These are phyloP conservation scores for Acrobasis consociella DNA, from an alignment of 2,888 invertebrate genomes.

Conservation along the genomic window DNA sequence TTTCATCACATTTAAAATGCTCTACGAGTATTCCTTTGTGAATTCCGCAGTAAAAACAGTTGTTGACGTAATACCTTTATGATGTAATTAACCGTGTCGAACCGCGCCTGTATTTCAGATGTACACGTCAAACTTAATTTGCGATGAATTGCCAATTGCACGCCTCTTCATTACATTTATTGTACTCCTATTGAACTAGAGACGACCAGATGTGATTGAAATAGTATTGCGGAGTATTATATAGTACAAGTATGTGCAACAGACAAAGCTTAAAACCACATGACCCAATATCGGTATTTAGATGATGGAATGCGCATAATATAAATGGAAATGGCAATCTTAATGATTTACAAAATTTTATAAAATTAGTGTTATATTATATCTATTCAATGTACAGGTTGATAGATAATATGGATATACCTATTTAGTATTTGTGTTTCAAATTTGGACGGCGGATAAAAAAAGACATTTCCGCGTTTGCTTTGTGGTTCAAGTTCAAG, in stretches of 20 bases:
- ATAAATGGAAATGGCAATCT: not conserved
- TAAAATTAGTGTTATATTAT: not conserved
- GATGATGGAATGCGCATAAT: too few species aligned
- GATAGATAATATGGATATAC: not conserved
- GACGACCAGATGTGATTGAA: too few species aligned
- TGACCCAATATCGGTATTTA: too few species aligned
- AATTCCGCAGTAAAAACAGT: not conserved
- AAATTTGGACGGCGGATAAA: constrained; percentile 42
- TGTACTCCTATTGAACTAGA: not conserved
- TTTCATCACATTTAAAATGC: constrained; percentile 1
- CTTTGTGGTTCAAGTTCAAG: constrained; percentile 77
- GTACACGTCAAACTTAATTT: not conserved
- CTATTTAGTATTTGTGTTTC: constrained; percentile 43
- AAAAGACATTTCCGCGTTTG: constrained; percentile 48
- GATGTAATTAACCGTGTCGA: constrained; percentile 15
- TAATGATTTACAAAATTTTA: not conserved
- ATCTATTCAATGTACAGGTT: not conserved
- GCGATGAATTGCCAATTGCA: constrained; percentile 6
- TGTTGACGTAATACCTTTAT: constrained; percentile 14
- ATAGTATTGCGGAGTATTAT: too few species aligned
- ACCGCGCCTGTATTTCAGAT: constrained; percentile 14
- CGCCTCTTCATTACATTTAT: not conserved
- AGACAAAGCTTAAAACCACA: too few species aligned
- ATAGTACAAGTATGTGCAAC: too few species aligned
- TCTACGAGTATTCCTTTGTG: not conserved